Evolutionary conservation across 2,113 vertebrate species (phyloP).

Genomic region (chimpanzee (Pan troglodytes)): DNA sequence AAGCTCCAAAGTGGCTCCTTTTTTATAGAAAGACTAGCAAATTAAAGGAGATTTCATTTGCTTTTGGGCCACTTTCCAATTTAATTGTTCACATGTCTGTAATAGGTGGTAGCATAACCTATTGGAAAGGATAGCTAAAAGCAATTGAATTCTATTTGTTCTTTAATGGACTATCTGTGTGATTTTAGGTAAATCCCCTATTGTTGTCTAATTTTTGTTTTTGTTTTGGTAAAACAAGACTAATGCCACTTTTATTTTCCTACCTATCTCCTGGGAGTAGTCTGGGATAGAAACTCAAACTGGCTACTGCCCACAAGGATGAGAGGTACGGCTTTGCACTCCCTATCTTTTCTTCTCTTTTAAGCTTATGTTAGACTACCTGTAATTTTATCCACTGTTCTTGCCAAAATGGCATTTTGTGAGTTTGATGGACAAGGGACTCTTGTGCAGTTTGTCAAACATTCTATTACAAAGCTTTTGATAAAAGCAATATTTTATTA

Average conservation of each 20-base stretch:
- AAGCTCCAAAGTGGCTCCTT: background rate
- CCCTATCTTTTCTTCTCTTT: background rate
- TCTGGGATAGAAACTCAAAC: background rate
- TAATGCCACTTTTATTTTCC: background rate
- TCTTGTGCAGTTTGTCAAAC: background rate
- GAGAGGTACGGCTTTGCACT: background rate
- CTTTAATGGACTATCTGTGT: background rate
- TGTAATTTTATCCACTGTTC: background rate
- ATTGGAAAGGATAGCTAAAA: conserved; percentile 14
- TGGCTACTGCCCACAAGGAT: background rate
- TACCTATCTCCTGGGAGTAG: background rate
- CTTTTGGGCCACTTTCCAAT: conserved; percentile 12
- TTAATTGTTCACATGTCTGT: conserved; percentile 40
- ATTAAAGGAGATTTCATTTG: conserved; percentile 62
- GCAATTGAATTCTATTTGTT: conserved; percentile 25
- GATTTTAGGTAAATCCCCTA: background rate
- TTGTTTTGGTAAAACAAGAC: conserved; percentile 15
- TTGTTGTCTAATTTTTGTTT: conserved; percentile 49
- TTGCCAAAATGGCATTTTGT: background rate
- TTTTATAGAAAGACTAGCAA: conserved; percentile 39
- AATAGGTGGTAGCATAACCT: background rate
- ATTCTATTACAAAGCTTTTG: conserved; percentile 16
- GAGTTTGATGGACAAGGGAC: conserved; percentile 48
- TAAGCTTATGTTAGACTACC: background rate
- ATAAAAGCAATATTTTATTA: conserved; percentile 28